phyloP scores from a whole-genome alignment of 2,888 invertebrate species.

The Celastrina argiolus region DNA sequence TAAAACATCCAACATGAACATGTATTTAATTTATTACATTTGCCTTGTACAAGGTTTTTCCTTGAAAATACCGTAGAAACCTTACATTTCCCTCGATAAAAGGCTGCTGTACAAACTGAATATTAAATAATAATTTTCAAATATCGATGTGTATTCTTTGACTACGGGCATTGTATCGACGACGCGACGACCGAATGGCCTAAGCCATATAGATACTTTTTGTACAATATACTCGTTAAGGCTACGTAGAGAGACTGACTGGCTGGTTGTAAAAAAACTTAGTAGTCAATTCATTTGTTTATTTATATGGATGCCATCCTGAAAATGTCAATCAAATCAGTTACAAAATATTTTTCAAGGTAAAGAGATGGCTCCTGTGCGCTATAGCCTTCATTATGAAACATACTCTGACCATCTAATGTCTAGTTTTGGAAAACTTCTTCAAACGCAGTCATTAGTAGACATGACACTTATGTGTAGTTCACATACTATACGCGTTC shows the following conservation, averaged over 20 bases:
- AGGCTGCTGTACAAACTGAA: too few species aligned
- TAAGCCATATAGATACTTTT: not conserved
- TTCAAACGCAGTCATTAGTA: constrained; percentile 85
- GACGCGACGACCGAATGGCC: too few species aligned
- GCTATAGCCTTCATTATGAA: constrained; percentile 82
- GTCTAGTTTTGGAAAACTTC: constrained; percentile 82
- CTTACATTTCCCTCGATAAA: too few species aligned
- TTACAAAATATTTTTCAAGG: not conserved
- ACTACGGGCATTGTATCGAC: too few species aligned
- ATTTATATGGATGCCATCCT: not conserved
- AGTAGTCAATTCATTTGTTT: constrained; percentile 14
- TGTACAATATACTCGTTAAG: not conserved
- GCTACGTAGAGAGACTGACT: too few species aligned
- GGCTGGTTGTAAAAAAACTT: not conserved
- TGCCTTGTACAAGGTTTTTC: too few species aligned
- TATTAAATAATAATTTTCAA: too few species aligned
- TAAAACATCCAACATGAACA: constrained; percentile 46
- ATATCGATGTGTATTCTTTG: too few species aligned
- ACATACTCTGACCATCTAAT: constrained; percentile 83
- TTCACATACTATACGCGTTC: constrained; percentile 84
- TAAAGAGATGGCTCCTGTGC: constrained; percentile 66
- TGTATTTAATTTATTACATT: constrained; percentile 25
- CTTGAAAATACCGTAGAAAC: too few species aligned
- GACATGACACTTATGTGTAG: constrained; percentile 87
- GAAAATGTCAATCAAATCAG: constrained; percentile 2